Percentiles rank a stretch among this genome's conserved stretches.
phyloP scores from a whole-genome alignment of 2,113 vertebrate species.

The Edolisoma coerulescens region DNA sequence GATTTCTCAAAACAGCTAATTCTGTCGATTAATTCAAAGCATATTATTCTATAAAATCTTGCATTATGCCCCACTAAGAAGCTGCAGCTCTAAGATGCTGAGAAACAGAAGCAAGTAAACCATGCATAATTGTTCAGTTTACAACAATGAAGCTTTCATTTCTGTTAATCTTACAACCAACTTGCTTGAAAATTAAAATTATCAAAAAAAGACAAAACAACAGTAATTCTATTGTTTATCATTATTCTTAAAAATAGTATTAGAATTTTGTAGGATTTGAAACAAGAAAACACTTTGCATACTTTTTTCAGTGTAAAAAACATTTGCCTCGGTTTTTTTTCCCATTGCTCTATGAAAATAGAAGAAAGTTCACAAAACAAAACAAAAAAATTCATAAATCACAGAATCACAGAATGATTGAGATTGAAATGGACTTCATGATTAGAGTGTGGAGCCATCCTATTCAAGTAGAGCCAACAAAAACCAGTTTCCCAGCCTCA shows the following conservation, averaged over 20 bases:
- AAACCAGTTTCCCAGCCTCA: accelerated
- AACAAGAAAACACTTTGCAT: neutral
- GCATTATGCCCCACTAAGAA: neutral
- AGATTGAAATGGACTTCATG: neutral
- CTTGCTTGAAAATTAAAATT: neutral
- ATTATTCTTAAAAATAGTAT: neutral
- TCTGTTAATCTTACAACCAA: neutral
- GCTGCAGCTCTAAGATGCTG: neutral
- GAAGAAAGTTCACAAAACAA: neutral
- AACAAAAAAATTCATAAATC: neutral
- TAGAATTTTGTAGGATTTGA: neutral
- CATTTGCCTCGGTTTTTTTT: neutral
- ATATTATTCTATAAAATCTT: neutral
- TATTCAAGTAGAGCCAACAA: neutral
- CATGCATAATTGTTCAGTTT: neutral
- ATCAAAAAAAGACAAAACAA: neutral
- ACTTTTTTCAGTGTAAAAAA: neutral
- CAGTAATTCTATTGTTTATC: neutral
- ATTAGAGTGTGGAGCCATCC: accelerated
- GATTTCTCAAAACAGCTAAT: neutral
- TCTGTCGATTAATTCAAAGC: neutral
- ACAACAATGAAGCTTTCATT: neutral
- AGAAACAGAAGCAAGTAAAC: neutral
- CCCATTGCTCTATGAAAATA: neutral
- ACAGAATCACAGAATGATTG: neutral